Conservation (phyloP, 2,113 vertebrate species). For the Trachemys scripta region DNA sequence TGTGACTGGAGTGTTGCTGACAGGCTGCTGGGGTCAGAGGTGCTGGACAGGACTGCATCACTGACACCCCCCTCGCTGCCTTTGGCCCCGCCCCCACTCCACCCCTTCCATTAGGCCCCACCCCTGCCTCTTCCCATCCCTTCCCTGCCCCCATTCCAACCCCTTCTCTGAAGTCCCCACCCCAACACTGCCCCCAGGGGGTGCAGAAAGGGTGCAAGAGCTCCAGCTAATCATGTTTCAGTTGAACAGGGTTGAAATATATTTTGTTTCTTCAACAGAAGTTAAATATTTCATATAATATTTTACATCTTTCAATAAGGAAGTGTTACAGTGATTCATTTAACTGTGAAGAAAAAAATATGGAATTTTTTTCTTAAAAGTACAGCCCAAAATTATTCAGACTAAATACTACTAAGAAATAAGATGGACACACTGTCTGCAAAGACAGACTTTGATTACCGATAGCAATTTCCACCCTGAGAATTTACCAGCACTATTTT, state of each 20-base stretch:
- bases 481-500: neutral
- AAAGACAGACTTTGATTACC: neutral
- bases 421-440: neutral
- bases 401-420: neutral
- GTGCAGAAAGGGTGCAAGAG: neutral
- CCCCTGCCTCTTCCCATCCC: too few relatives aligned
- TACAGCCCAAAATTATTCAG: neutral
- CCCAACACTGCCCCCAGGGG: too few relatives aligned
- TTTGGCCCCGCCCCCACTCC: too few relatives aligned
- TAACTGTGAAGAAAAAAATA: neutral
- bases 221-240: neutral
- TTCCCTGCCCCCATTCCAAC: too few relatives aligned
- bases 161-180: too few relatives aligned
- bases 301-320: neutral
- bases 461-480: neutral
- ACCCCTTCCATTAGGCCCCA: too few relatives aligned
- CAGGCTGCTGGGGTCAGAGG: too few relatives aligned
- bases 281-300: neutral
- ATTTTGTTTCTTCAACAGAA: neutral
- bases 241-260: neutral
- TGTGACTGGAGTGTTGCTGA: too few relatives aligned
- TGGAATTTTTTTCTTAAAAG: neutral
- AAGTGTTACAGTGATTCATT: neutral
- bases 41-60: too few relatives aligned
- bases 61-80: too few relatives aligned